Percentiles rank a stretch among this genome's conserved stretches.
These are phyloP conservation scores for Rotaria socialis DNA, from an alignment of 2,888 invertebrate species.

Conservation along the genomic window DNA sequence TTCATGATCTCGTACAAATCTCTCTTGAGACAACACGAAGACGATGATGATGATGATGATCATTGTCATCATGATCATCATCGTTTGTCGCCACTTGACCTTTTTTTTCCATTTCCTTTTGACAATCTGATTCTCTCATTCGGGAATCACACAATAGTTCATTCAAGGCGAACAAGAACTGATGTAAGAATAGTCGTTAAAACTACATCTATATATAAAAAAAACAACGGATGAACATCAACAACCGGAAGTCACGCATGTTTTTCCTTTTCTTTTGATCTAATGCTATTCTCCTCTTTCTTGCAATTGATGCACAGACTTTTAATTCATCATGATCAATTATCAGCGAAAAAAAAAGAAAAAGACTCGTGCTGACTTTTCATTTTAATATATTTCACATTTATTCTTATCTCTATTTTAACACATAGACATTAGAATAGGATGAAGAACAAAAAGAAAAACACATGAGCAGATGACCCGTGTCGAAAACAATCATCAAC, in stretches of 20 bases:
- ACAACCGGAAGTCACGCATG: slow-evolving; percentile 10
- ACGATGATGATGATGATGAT: not conserved
- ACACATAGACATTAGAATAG: not conserved
- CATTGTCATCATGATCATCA: not conserved
- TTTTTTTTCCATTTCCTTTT: not conserved
- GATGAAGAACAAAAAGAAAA: not conserved
- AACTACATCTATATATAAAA: not conserved
- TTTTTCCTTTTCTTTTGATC: not conserved
- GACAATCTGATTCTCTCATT: not conserved
- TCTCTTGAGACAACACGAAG: not conserved
- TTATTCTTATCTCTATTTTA: not conserved
- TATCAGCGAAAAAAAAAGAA: not conserved
- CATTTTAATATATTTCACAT: not conserved
- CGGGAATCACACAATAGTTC: slow-evolving; percentile 20
- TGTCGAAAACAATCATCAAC: slow-evolving; percentile 10
- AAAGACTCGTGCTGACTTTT: not conserved
- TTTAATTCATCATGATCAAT: slow-evolving; percentile 6
- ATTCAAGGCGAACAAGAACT: not conserved
- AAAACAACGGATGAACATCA: not conserved
- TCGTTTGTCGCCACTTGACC: slow-evolving; percentile 25
- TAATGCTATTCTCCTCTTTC: not conserved
- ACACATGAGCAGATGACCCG: not conserved
- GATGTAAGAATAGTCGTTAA: not conserved
- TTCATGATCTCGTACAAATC: not conserved
- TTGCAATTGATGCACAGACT: not conserved